Evolutionary conservation across 2,797 vertebrate species (phyloP), one percentile per base, ranked within the genome.

Genomic region (Natrix natrix): DNA sequence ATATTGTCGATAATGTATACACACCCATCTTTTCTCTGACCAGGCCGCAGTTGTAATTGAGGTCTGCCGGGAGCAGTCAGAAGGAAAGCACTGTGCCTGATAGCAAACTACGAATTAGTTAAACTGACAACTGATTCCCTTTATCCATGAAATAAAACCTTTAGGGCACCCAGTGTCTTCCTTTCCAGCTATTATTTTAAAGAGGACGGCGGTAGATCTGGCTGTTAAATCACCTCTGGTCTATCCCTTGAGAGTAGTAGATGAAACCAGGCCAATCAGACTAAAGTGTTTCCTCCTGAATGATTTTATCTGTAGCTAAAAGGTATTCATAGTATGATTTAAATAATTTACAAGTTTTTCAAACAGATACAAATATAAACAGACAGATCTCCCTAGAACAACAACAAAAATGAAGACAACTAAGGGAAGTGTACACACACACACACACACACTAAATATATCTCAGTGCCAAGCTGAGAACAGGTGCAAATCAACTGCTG

Each of bases 91-190:
- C 28, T 32, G 43, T n/a, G 56, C 12, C 54, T 83, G 28, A 60
- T 83, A 59, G 60, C 43, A 52, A 61, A 60, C 28, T 28, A 60
- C 37, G 60, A 20, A 54, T 89, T 52, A 78, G 26, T 78, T 57
- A 83, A 92, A 89, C 17, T 37, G 66, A 92, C 91, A 92, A 89
- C 87, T 60, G 56, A 89, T 52, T 89, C 87, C 37, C 63, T 60
- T 78, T 59, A 56, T 69, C 54, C 14, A n/a, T 57, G 63, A 32
- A 69, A 88, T 22, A 74, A 26, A 26, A 52, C 60, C 32, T 69
- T 26, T 56, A 56, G 59, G 56, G 1, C 43, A 86, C 32, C 74
- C 43, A 52, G 13, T 11, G 74, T 2, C 26, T 66, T 56, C 69
- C 56, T 89, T 14, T 83, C 20, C 66, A 83, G 28, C 52, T 74